A percentile compares a stretch with the other conserved stretches of the same genome.
phyloP scores from a whole-genome alignment of 2,888 invertebrate species.

The Herminia tarsipennalis region DNA sequence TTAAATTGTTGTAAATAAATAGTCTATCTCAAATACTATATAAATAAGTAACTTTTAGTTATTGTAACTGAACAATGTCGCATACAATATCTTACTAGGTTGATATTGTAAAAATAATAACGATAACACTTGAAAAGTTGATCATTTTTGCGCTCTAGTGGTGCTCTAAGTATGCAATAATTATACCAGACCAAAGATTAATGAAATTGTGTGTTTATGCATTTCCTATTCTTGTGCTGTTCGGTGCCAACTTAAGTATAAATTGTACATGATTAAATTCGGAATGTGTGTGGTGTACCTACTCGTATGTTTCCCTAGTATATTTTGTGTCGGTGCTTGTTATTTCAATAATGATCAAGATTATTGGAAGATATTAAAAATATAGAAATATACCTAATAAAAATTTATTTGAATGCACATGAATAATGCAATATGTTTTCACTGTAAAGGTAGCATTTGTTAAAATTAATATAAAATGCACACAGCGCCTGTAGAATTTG shows the following conservation, averaged over 20 bases:
- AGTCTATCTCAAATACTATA: slow-evolving; percentile 73
- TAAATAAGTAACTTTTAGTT: slow-evolving; percentile 47
- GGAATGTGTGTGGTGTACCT: slow-evolving; percentile 50
- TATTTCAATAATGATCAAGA: slow-evolving; percentile 52
- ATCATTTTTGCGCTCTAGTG: slow-evolving; percentile 32
- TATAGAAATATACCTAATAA: slow-evolving; percentile 25
- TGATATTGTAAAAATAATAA: slow-evolving; percentile 41
- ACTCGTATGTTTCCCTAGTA: slow-evolving; percentile 46
- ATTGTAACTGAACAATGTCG: slow-evolving; percentile 35
- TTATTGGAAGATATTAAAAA: slow-evolving; percentile 49
- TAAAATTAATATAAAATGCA: no score
- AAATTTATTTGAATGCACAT: slow-evolving; percentile 8
- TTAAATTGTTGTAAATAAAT: slow-evolving; percentile 83
- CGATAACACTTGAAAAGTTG: slow-evolving; percentile 36
- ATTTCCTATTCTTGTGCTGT: slow-evolving; percentile 60
- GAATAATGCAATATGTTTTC: not conserved
- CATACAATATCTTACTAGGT: slow-evolving; percentile 44
- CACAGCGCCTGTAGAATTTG: no score
- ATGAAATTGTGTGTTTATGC: slow-evolving; percentile 60
- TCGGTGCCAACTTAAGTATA: slow-evolving; percentile 66
- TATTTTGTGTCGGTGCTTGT: slow-evolving; percentile 54
- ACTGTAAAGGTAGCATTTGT: not conserved
- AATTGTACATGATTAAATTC: slow-evolving; percentile 50
- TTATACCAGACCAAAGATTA: slow-evolving; percentile 77
- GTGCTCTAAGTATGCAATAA: slow-evolving; percentile 64